Evolutionary conservation across 2,113 vertebrate species (phyloP).

Genomic region (Hydropotes inermis): DNA sequence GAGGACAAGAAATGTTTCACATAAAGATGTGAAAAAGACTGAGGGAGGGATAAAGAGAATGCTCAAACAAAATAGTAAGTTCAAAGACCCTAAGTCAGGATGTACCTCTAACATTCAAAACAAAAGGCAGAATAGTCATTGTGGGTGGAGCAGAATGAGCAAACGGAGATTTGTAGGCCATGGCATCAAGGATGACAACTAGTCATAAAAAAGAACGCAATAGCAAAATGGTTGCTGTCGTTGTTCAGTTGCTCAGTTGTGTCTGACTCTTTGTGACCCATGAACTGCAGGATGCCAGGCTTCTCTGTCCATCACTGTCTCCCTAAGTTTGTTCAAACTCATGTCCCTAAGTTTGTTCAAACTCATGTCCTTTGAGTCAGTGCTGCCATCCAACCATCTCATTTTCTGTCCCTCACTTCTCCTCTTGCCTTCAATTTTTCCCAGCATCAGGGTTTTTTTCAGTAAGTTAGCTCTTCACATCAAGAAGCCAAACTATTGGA

Average conservation of each 20-base stretch:
- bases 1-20: not conserved
- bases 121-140: not conserved
- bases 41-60: not conserved
- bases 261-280: not conserved
- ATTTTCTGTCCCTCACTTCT: not conserved
- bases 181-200: not conserved
- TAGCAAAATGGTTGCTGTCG: not conserved
- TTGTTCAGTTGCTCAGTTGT: not conserved
- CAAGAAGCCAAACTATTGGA: not conserved
- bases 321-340: not conserved
- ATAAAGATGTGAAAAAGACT: not conserved
- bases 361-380: not conserved
- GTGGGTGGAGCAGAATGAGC: not conserved
- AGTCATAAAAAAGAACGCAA: not conserved
- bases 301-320: not conserved
- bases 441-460: not conserved
- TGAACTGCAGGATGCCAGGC: not conserved
- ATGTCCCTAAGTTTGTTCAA: not conserved
- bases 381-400: not conserved
- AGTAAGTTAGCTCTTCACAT: not conserved
- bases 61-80: not conserved
- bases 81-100: not conserved
- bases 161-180: not conserved
- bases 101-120: not conserved
- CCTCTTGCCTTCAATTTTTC: not conserved